Conservation (phyloP, 2,888 invertebrate genomes). For the Hipparchia sbordonii region DNA sequence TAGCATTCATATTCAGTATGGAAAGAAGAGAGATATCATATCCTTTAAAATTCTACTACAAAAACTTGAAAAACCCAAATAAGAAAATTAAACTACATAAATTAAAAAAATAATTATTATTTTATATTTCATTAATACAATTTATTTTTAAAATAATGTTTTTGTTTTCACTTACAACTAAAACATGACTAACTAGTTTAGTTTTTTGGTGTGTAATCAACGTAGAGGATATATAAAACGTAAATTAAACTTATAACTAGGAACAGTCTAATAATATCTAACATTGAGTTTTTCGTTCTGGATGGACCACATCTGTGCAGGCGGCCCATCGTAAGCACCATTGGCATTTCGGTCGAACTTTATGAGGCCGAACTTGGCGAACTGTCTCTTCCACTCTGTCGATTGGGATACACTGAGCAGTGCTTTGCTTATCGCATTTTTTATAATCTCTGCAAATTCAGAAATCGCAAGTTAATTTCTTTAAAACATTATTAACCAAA, state of each 20-base stretch:
- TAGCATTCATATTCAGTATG: conserved; percentile 55
- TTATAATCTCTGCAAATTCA: conserved; percentile 59
- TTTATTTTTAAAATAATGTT: conserved; percentile 23
- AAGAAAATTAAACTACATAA: conserved; percentile 2
- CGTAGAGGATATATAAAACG: conserved; percentile 73
- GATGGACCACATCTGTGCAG: conserved; percentile 79
- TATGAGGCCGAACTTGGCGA: conserved; percentile 76
- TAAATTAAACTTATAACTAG: conserved; percentile 67
- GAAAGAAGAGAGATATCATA: conserved; percentile 54
- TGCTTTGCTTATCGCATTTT: conserved; percentile 65
- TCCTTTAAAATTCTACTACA: conserved; percentile 59
- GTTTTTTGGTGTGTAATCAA: conserved; percentile 68
- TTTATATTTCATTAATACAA: conserved; percentile 14
- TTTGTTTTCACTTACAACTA: conserved; percentile 30
- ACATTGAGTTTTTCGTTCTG: conserved; percentile 76
- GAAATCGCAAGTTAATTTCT: not conserved
- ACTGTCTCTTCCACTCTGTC: conserved; percentile 65
- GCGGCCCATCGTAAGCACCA: conserved; percentile 75
- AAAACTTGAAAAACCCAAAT: conserved; percentile 42
- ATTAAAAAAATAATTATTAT: conserved; percentile 26
- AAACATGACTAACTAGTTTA: conserved; percentile 34
- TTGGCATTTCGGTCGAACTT: conserved; percentile 72
- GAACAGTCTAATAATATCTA: conserved; percentile 79
- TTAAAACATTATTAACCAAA: not conserved
- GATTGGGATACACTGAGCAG: conserved; percentile 66